These are phyloP conservation scores for Psittacara wagleri DNA, from an alignment of 2,113 vertebrate genomes.

Conservation along the genomic window DNA sequence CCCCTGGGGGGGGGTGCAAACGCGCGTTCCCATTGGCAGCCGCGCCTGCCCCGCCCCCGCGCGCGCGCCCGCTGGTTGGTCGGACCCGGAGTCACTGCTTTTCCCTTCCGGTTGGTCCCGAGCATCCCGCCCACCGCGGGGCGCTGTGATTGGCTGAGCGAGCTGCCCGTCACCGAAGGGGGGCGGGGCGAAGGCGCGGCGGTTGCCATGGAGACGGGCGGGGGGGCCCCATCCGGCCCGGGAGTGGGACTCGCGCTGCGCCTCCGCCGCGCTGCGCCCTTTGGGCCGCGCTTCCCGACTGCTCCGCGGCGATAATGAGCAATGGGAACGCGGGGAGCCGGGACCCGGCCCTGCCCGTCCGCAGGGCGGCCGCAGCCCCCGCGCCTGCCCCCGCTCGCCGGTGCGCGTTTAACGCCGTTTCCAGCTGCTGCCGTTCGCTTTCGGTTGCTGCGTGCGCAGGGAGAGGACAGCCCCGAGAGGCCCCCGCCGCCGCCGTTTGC, in stretches of 20 bases:
- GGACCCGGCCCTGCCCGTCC: neutral
- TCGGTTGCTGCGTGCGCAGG: neutral
- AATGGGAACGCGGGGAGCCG: neutral
- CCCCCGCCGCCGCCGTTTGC: too few relatives aligned
- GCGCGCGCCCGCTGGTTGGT: neutral
- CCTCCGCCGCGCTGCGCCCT: too few relatives aligned
- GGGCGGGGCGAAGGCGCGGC: neutral
- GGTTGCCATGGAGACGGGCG: neutral
- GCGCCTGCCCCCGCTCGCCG: neutral
- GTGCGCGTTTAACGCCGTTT: neutral
- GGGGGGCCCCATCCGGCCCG: neutral
- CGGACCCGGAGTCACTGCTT: neutral
- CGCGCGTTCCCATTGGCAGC: too few relatives aligned
- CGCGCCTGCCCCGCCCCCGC: too few relatives aligned
- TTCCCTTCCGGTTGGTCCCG: conserved; percentile 2
- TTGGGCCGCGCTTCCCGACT: neutral
- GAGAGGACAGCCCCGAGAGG: too few relatives aligned
- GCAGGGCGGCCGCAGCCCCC: neutral
- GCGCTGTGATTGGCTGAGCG: fast-evolving
- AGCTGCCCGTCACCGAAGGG: neutral
- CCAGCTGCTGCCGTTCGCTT: neutral
- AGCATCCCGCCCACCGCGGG: fast-evolving
- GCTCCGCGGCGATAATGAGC: neutral
- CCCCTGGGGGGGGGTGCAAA: too few relatives aligned
- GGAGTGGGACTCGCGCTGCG: neutral